Conservation (phyloP, 2,797 vertebrate species). For the Echeneis naucrates region DNA sequence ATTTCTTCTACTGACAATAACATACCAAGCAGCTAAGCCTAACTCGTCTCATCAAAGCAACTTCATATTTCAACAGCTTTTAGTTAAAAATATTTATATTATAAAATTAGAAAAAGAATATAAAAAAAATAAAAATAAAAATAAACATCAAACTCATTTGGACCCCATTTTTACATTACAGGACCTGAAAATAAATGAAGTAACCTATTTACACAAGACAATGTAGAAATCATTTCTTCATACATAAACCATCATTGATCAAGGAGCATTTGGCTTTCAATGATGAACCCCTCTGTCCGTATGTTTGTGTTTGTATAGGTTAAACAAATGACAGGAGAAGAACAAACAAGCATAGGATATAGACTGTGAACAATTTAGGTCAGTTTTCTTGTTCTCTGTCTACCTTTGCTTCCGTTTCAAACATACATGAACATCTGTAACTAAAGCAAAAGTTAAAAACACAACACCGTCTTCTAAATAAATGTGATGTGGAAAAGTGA, state of each 20-base stretch:
- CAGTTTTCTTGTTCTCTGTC: not conserved
- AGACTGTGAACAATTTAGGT: not conserved
- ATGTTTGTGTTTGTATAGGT: slow-evolving; percentile 51
- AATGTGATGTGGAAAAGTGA: slow-evolving; percentile 1
- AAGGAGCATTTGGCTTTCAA: not conserved
- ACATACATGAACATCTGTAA: not conserved
- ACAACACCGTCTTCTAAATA: not conserved
- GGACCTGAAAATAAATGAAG: too few relatives aligned
- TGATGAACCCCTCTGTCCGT: slow-evolving; percentile 1
- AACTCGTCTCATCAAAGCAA: too few relatives aligned
- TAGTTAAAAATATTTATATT: too few relatives aligned
- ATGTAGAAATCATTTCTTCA: not conserved
- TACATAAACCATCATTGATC: not conserved
- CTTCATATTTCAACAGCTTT: too few relatives aligned
- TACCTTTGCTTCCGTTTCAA: not conserved
- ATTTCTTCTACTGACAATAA: too few relatives aligned
- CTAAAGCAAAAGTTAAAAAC: not conserved
- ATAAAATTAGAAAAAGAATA: too few relatives aligned
- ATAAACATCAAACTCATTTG: too few relatives aligned
- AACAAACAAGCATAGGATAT: slow-evolving; percentile 47
- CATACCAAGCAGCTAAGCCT: too few relatives aligned
- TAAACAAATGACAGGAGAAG: slow-evolving; percentile 45
- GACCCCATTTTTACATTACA: too few relatives aligned
- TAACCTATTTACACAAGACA: not conserved
- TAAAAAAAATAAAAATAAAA: too few relatives aligned